Evolutionary conservation across 1,140 invertebrate genomes (phyloP).

Genomic region (Cydia pomonella): DNA sequence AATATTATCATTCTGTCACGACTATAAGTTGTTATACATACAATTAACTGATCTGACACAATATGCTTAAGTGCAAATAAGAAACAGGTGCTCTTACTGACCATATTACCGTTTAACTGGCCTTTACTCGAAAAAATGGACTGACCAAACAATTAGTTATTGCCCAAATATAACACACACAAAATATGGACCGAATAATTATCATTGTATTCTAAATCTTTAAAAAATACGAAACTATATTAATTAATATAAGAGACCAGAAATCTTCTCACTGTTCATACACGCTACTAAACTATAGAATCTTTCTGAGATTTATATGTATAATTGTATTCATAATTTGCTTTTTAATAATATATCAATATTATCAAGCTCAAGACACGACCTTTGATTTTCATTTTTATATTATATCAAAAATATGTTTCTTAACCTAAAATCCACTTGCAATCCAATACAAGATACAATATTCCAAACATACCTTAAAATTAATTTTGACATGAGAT

Average conservation of each 20-base stretch:
- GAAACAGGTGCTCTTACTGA: slow-evolving; percentile 44
- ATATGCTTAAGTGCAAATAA: slow-evolving; percentile 39
- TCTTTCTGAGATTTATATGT: neutral
- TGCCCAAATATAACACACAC: neutral
- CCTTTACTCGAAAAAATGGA: neutral
- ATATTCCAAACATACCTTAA: neutral
- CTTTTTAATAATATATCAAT: slow-evolving; percentile 15
- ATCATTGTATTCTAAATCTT: neutral
- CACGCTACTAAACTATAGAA: slow-evolving; percentile 4
- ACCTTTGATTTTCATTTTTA: slow-evolving; percentile 1
- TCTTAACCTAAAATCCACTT: neutral
- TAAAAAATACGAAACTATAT: neutral
- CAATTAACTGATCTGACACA: neutral
- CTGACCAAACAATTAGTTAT: neutral
- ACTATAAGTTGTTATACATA: neutral
- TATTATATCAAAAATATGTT: slow-evolving; percentile 30
- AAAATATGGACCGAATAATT: slow-evolving; percentile 15
- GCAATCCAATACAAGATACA: neutral
- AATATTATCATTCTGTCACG: too few relatives aligned
- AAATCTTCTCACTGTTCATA: slow-evolving; percentile 31
- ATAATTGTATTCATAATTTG: neutral
- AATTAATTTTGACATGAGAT: neutral
- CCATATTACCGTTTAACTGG: slow-evolving; percentile 16
- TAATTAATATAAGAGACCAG: slow-evolving; percentile 18
- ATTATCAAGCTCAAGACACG: slow-evolving; percentile 27